These are phyloP conservation scores for Labeo rohita DNA, from an alignment of 2,113 vertebrate species.

Conservation along the genomic window DNA sequence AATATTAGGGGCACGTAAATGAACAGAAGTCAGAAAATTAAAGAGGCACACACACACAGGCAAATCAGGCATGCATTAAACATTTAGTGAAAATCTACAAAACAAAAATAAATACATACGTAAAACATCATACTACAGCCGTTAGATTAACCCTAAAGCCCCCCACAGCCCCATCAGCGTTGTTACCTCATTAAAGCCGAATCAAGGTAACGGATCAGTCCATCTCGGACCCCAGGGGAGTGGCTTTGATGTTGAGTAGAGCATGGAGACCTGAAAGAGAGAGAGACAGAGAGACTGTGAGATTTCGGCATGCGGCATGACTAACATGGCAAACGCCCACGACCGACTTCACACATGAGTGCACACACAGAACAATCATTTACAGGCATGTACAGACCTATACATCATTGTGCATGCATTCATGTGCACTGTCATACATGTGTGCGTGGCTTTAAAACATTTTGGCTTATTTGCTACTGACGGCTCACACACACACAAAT, in stretches of 20 bases:
- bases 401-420: slow-evolving; percentile 29
- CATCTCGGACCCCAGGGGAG: slow-evolving; percentile 60
- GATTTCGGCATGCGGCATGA: slow-evolving; percentile 57
- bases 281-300: slow-evolving; percentile 32
- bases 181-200: slow-evolving; percentile 70
- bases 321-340: slow-evolving; percentile 59
- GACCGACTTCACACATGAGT: slow-evolving; percentile 56
- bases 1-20: background rate
- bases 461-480: slow-evolving; percentile 35
- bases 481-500: slow-evolving; percentile 1
- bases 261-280: slow-evolving; percentile 39
- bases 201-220: slow-evolving; percentile 67
- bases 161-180: slow-evolving; percentile 54
- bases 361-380: slow-evolving; percentile 25
- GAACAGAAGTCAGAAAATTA: background rate
- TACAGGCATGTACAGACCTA: slow-evolving; percentile 23
- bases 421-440: slow-evolving; percentile 21
- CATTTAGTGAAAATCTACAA: background rate
- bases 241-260: slow-evolving; percentile 65
- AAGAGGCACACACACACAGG: background rate
- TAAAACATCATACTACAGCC: background rate
- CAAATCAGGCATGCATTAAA: background rate
- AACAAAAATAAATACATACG: slow-evolving; percentile 1
- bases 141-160: slow-evolving; percentile 12
- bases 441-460: slow-evolving; percentile 31